Evolutionary conservation across 2,888 invertebrate genomes (phyloP).

Genomic region (Craniophora ligustri): DNA sequence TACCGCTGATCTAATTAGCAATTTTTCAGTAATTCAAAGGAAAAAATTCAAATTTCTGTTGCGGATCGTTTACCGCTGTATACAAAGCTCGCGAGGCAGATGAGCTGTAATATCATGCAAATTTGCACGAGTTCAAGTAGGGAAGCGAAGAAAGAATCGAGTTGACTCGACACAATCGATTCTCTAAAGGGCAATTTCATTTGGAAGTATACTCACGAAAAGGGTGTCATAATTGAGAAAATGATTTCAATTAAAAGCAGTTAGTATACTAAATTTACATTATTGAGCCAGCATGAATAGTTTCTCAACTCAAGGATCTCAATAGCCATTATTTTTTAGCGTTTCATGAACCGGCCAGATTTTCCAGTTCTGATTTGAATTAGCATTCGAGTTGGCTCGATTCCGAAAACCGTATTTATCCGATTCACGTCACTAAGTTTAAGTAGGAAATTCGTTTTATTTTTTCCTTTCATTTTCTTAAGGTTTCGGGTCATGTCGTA

Average conservation of each 20-base stretch:
- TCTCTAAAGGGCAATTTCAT: constrained; percentile 1
- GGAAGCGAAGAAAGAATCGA: constrained; percentile 31
- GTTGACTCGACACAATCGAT: constrained; percentile 31
- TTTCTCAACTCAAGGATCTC: background rate
- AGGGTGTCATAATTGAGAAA: too few species aligned
- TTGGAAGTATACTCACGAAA: too few species aligned
- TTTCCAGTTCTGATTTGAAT: constrained; percentile 18
- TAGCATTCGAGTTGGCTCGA: constrained; percentile 38
- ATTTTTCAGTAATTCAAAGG: constrained; percentile 62
- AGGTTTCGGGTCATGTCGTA: constrained; percentile 72
- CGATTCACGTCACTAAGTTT: constrained; percentile 48
- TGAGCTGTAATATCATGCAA: constrained; percentile 84
- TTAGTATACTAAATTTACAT: background rate
- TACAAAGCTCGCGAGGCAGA: constrained; percentile 64
- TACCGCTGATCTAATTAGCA: constrained; percentile 66
- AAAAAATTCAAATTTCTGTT: constrained; percentile 73
- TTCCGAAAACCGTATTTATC: constrained; percentile 23
- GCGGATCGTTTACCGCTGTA: constrained; percentile 75
- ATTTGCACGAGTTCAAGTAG: constrained; percentile 70
- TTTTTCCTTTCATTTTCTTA: constrained; percentile 75
- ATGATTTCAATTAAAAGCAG: background rate
- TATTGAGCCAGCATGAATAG: background rate
- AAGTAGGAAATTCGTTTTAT: constrained; percentile 80
- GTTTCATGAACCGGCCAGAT: constrained; percentile 7
- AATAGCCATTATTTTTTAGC: background rate